Percentiles rank a stretch among this genome's conserved stretches.
Conservation (phyloP, 2,888 invertebrate genomes). For the Epinotia brunnichana region DNA sequence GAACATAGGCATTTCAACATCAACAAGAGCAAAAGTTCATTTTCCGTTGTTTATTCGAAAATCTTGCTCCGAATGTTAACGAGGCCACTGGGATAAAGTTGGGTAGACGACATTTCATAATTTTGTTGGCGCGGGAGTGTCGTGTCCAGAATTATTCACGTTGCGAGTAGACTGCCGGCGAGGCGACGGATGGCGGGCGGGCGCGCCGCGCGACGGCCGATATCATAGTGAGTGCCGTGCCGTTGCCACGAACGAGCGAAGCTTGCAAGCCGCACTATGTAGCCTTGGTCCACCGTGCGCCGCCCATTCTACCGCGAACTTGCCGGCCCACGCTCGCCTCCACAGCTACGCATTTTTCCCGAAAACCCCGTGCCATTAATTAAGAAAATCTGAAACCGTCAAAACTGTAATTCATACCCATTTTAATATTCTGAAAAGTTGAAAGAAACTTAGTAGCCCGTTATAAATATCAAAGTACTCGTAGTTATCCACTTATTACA, state of each 20-base stretch:
- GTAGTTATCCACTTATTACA: too few species aligned
- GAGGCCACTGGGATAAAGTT: conserved; percentile 53
- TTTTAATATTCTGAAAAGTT: neutral
- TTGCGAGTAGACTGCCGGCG: conserved; percentile 39
- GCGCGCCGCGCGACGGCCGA: conserved; percentile 65
- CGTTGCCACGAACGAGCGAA: conserved; percentile 15
- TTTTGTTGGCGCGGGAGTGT: conserved; percentile 53
- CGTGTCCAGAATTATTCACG: conserved; percentile 63
- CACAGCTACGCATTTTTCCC: conserved; percentile 6
- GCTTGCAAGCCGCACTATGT: conserved; percentile 16
- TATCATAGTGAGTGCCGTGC: conserved; percentile 68
- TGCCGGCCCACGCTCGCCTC: conserved; percentile 19
- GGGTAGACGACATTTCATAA: conserved; percentile 58
- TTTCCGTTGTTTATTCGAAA: conserved; percentile 51
- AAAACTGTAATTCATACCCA: neutral
- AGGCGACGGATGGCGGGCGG: conserved; percentile 35
- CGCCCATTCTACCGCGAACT: conserved; percentile 12
- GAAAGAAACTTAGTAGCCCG: neutral
- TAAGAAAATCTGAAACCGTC: conserved; percentile 2
- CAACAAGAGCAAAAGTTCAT: conserved; percentile 53
- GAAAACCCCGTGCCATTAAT: conserved; percentile 15
- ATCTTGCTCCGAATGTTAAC: conserved; percentile 53
- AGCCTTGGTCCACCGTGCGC: conserved; percentile 12
- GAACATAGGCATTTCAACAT: conserved; percentile 43
- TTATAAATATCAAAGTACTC: neutral